Evolutionary conservation across 2,797 vertebrate genomes (phyloP).

Genomic region (Arnoldichthys spilopterus): DNA sequence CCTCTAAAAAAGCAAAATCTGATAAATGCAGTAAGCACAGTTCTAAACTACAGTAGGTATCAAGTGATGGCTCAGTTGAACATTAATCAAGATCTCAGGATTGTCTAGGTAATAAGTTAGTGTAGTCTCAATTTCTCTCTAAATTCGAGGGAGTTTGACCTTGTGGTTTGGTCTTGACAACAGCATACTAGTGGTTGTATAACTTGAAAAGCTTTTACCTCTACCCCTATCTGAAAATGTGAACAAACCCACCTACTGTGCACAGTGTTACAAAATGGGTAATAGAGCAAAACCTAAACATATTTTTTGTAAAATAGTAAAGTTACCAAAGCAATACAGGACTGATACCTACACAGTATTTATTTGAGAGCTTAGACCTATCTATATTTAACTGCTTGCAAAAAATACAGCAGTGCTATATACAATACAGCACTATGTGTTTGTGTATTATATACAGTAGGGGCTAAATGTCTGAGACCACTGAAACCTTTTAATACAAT

Average conservation of each 20-base stretch:
- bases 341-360: neutral
- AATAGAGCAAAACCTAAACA: neutral
- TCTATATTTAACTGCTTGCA: neutral
- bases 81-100: constrained; percentile 2
- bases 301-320: neutral
- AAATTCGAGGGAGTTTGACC: constrained; percentile 5
- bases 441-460: too few relatives aligned
- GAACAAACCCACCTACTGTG: neutral
- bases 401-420: neutral
- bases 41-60: neutral
- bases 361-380: neutral
- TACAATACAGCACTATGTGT: too few relatives aligned
- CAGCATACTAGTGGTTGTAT: neutral
- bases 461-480: too few relatives aligned
- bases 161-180: neutral
- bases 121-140: neutral
- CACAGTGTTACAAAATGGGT: neutral
- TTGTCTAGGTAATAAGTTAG: constrained; percentile 10
- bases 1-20: neutral
- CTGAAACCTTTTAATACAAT: too few relatives aligned
- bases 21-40: neutral
- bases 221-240: neutral
- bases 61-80: neutral
- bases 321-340: neutral
- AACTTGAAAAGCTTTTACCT: neutral